Evolutionary conservation across 1,140 invertebrate species (phyloP).

Genomic region (Rhyzopertha dominica): DNA sequence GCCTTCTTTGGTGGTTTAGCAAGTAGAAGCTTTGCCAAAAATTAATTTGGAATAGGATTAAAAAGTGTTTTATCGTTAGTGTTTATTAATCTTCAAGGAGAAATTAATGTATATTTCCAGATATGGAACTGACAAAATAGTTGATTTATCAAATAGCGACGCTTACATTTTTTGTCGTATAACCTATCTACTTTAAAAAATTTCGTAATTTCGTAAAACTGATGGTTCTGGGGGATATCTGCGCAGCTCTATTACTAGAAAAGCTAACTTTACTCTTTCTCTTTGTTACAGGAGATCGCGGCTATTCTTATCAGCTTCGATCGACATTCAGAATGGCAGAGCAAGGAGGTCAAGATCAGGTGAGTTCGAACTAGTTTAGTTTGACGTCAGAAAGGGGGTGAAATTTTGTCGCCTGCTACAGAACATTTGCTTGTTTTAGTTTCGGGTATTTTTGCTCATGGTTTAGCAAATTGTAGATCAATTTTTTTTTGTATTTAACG

Average conservation of each 20-base stretch:
- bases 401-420: too few species aligned
- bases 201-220: background rate
- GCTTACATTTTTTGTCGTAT: background rate
- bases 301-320: constrained; percentile 96
- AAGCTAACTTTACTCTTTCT: constrained; percentile 25
- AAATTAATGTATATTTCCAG: background rate
- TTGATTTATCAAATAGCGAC: background rate
- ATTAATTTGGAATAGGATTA: too few species aligned
- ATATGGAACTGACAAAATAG: background rate
- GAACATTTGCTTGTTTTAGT: too few species aligned
- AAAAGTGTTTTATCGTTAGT: too few species aligned
- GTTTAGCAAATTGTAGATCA: too few species aligned
- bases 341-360: constrained; percentile 94
- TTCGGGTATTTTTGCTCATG: too few species aligned
- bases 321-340: constrained; percentile 93
- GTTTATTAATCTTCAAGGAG: background rate
- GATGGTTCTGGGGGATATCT: background rate
- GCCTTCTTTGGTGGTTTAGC: too few species aligned
- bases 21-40: too few species aligned
- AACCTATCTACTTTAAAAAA: background rate
- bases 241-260: background rate
- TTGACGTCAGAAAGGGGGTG: too few species aligned
- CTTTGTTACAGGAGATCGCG: constrained; percentile 88
- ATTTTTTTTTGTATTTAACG: too few species aligned
- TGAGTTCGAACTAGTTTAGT: too few species aligned